Conservation (phyloP, 2,888 invertebrate species). For the Drosophila picticornis region DNA sequence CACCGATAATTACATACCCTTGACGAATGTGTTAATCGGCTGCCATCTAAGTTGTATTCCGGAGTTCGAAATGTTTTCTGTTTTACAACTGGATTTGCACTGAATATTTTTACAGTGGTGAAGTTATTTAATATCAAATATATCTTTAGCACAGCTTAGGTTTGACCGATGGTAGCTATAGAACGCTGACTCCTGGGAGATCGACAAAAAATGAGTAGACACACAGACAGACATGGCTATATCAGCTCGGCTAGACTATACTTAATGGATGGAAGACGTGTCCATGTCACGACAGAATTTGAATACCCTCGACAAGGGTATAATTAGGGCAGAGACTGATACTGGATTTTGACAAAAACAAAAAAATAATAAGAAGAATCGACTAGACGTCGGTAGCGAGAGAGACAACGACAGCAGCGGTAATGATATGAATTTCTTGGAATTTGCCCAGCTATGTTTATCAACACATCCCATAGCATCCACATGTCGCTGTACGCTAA, state of each 20-base stretch:
- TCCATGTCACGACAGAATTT: neutral
- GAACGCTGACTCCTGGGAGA: neutral
- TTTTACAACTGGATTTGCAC: neutral
- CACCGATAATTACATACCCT: neutral
- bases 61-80: neutral
- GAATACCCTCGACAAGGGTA: neutral
- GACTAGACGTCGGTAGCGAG: neutral
- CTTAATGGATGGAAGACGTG: neutral
- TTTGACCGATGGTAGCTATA: neutral
- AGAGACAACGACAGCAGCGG: conserved; percentile 8
- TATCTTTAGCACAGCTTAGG: too few species aligned
- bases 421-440: conserved; percentile 56
- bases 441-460: conserved; percentile 55
- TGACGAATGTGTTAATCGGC: conserved; percentile 10
- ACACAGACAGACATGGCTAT: neutral
- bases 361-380: neutral
- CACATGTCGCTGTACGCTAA: conserved; percentile 15
- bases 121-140: neutral
- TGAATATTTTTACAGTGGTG: neutral
- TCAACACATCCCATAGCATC: conserved; percentile 43
- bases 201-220: neutral
- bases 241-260: neutral
- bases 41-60: too few species aligned
- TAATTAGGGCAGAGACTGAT: neutral
- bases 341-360: neutral